Base-by-base conservation (phyloP, 2,113 vertebrate species). In the Solea senegalensis region DNA sequence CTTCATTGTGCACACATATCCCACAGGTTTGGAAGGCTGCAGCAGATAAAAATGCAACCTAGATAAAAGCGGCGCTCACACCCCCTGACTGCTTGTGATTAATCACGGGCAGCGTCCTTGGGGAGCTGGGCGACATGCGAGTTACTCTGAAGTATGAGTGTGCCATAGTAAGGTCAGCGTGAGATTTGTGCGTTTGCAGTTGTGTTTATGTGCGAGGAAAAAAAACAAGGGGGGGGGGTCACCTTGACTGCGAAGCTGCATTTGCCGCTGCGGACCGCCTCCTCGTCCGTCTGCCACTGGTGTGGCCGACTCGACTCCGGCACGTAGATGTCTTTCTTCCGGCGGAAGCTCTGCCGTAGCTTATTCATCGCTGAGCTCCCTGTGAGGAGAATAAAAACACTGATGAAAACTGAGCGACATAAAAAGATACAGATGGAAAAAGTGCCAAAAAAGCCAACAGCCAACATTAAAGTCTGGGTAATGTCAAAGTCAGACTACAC, bases 191-290 rank as follows among this genome's bases (percentile, higher is more conserved):
- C 56, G 53, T 57, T 14, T 58, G 28, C 28, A 66, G 43, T 63
- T 63, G 61, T 61, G 74, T 77, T 15, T 77, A 7, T 63, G 50
- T 58, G 61, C 11, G 51, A n/a, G 70, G 27, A 58, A 4, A 58
- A 28, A 21, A 28, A 5, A 34, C 34, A 34, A 21, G 45, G 9
- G 10, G 44, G 10, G 44, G 26, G 78, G 85, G 83, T 95, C 93
- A 99, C 98, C 97, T 99, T 99, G 90, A 99, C 98, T 46, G 94
- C 95, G 67, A 99, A 99, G 93, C 96, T 98, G 88, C 98, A 99
- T 81, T 99, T 99, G 72, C 96, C 97, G 62, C 92, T 96, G 79
- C 98, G 96, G 77, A 99, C 98, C 0, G 97, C 96, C 93, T 99
- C 97, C 92, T 99, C 98, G 59, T 99, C 98, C 0, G 97, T 99